Conservation (phyloP, 2,888 invertebrate species). For the Clepsis dumicolana region DNA sequence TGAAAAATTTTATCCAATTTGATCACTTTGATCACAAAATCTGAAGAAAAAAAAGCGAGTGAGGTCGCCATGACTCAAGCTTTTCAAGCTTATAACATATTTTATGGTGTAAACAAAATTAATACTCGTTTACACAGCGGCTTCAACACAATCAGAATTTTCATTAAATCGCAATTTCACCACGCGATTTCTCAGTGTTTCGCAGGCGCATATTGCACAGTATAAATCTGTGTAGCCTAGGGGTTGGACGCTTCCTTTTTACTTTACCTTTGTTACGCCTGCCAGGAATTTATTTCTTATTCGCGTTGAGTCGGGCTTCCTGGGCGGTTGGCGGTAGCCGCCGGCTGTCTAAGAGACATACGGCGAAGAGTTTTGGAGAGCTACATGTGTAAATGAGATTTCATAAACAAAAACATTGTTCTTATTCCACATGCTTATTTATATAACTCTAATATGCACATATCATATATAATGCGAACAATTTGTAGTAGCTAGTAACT, state of each 20-base stretch:
- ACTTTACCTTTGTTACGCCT: constrained; percentile 85
- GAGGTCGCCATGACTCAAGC: not conserved
- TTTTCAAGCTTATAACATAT: not conserved
- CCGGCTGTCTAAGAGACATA: constrained; percentile 60
- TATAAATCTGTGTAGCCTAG: constrained; percentile 74
- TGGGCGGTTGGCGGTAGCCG: constrained; percentile 81
- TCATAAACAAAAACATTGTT: no score
- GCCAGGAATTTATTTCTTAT: constrained; percentile 84
- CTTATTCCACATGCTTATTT: no score
- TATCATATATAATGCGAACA: no score
- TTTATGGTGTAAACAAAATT: not conserved
- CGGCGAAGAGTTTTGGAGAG: constrained; percentile 22
- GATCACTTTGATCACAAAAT: no score
- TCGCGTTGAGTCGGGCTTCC: constrained; percentile 84
- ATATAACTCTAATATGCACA: no score
- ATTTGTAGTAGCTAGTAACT: no score
- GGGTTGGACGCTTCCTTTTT: constrained; percentile 79
- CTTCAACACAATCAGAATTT: constrained; percentile 1
- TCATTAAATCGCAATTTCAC: constrained; percentile 14
- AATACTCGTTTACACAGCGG: not conserved
- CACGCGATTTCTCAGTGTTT: constrained; percentile 62
- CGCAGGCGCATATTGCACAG: constrained; percentile 64
- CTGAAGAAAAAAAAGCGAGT: no score
- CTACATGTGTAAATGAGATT: no score
- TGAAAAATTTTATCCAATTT: no score